phyloP scores from a whole-genome alignment of 2,888 invertebrate species.

The Caenorhabditis sp. region DNA sequence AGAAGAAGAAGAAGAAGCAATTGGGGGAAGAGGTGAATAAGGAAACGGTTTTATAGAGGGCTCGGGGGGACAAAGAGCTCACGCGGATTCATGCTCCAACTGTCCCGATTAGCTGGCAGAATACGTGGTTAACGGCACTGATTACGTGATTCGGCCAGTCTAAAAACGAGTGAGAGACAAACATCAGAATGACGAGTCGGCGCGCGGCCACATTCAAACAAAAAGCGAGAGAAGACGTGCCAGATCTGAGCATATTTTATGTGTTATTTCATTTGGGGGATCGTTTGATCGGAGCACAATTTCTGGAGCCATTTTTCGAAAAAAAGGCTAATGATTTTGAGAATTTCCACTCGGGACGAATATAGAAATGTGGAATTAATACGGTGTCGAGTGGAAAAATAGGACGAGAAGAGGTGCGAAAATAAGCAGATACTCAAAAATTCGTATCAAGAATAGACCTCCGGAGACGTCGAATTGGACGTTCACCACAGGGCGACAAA shows the following conservation, averaged over 20 bases:
- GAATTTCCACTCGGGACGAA: no score
- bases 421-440: slow-evolving; percentile 11
- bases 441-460: slow-evolving; percentile 11
- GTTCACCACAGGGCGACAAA: no score
- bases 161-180: background rate
- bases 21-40: background rate
- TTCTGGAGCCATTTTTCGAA: no score
- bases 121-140: slow-evolving; percentile 41
- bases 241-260: no score
- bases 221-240: no score
- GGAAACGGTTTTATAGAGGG: slow-evolving; percentile 21
- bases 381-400: background rate
- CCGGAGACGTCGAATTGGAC: background rate
- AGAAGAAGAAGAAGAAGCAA: background rate
- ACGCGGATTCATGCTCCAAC: slow-evolving; percentile 26
- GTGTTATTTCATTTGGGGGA: no score
- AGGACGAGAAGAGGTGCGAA: background rate
- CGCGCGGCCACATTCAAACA: no score
- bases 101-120: slow-evolving; percentile 11
- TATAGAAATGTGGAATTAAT: background rate
- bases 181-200: background rate
- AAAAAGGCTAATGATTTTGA: no score
- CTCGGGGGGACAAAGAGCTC: no score
- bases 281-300: no score
- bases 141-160: slow-evolving; percentile 27